Evolutionary conservation across 2,797 vertebrate species (phyloP).

Genomic region (Gobionotothen gibberifrons): DNA sequence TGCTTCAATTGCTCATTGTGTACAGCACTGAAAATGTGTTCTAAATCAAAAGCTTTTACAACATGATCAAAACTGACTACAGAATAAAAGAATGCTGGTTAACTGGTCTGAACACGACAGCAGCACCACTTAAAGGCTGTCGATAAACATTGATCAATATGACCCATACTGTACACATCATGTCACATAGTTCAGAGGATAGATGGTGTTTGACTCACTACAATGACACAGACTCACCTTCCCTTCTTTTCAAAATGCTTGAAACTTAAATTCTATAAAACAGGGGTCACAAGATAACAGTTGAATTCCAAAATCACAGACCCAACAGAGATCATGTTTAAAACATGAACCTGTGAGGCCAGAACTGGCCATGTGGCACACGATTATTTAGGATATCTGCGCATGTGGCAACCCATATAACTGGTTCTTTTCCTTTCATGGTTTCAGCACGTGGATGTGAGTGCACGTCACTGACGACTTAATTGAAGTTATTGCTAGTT

Average conservation of each 20-base stretch:
- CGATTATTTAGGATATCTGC: constrained; percentile 24
- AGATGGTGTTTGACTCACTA: constrained; percentile 37
- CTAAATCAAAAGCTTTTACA: background rate
- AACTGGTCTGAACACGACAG: constrained; percentile 36
- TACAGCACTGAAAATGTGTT: constrained; percentile 24
- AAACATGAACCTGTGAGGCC: constrained; percentile 4
- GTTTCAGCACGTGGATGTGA: background rate
- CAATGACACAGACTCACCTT: constrained; percentile 30
- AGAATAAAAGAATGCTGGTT: constrained; percentile 39
- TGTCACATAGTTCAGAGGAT: constrained; percentile 57
- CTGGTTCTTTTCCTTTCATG: background rate
- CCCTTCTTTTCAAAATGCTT: background rate
- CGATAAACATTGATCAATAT: constrained; percentile 78
- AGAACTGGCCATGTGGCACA: background rate
- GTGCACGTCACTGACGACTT: background rate
- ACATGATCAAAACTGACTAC: constrained; percentile 18
- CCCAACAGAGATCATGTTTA: background rate
- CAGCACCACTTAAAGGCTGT: constrained; percentile 19
- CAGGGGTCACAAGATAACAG: background rate
- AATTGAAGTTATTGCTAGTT: constrained; percentile 44
- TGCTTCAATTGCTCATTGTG: constrained; percentile 40
- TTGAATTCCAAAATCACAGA: constrained; percentile 4
- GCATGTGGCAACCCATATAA: constrained; percentile 11
- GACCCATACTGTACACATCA: constrained; percentile 74
- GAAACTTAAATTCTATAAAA: constrained; percentile 12